Base-by-base conservation (phyloP, 1,140 invertebrate species). In the Nasonia giraulti region DNA sequence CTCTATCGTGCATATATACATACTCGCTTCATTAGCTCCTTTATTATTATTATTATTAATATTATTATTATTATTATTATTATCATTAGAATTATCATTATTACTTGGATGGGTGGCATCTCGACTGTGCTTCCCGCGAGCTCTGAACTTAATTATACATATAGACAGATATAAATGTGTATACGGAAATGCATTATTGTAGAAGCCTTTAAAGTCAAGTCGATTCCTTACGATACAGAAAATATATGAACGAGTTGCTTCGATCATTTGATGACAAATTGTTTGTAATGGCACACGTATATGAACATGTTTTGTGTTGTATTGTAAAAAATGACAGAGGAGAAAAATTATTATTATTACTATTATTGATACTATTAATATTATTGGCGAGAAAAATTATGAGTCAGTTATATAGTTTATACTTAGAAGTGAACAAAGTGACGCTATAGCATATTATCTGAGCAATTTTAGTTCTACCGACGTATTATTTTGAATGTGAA, bases 401-500 rank as follows among this genome's bases (percentile, higher is more conserved):
- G 37, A 83, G 62, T 73, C 75, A 78, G 23, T 83, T 83, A 83
- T 83, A 83, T 71, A 83, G 82, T 83, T 78, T 83, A 83, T 83
- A 55, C 17, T 78, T 78, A 71, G 74, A 47, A 40, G 50, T 76
- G 44, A 78, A 78, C 68, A 40, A 80, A 83, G 66, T 83, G 66
- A 77, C 40, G 77, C 62, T 83, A 76, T 83, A 81, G 23, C 23
- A 37, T 68, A 83, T 79, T 40, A 78, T 83, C 37, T 44, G 82
- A 79, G 27, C 10, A 80, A 80, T 76, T 80, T 68, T 80, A 75
- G 50, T 85, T 66, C 37, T 85, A 85, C 76, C 50, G 75, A 47
- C 71, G 78, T 85, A 82, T 85, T 85, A 80, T 85, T 85, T 82
- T 81, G 66, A 85, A 85, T 85, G 84, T 85, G 73, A 85, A 85